A percentile compares a stretch with the other conserved stretches of the same genome.
Evolutionary conservation across 2,113 vertebrate species (phyloP).

Genomic region (Ammospiza nelsoni): DNA sequence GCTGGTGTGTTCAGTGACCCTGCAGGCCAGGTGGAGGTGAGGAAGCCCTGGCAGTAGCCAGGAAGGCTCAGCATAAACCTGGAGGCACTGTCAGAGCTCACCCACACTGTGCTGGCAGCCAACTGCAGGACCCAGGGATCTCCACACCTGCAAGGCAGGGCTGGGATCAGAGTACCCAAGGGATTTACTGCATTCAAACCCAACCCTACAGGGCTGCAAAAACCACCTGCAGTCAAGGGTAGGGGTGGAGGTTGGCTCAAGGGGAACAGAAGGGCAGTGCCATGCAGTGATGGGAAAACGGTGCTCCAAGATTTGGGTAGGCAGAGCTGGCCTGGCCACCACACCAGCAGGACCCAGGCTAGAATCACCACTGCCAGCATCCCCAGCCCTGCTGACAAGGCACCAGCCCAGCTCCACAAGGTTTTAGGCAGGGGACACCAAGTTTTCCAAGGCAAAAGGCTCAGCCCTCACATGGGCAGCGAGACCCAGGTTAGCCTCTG

Average conservation of each 20-base stretch:
- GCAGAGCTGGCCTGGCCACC: neutral
- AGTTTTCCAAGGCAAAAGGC: neutral
- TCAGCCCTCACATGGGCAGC: neutral
- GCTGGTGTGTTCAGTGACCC: neutral
- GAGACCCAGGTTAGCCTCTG: neutral
- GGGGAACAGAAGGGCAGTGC: neutral
- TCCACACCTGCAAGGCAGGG: neutral
- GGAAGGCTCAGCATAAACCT: neutral
- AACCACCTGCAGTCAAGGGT: neutral
- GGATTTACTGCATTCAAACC: neutral
- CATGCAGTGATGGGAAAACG: neutral
- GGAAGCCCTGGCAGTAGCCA: neutral
- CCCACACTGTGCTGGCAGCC: neutral
- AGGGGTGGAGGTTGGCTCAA: neutral
- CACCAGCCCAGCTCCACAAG: neutral
- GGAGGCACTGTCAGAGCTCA: neutral
- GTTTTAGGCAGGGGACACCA: neutral
- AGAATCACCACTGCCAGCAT: neutral
- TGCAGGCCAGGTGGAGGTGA: neutral
- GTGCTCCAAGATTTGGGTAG: neutral
- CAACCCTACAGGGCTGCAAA: neutral
- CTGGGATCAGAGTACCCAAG: neutral
- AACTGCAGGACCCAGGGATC: neutral
- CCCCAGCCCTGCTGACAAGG: accelerated
- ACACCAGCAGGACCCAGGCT: neutral